phyloP scores from a whole-genome alignment of 2,888 invertebrate genomes.

The Chrysolina oricalcia region DNA sequence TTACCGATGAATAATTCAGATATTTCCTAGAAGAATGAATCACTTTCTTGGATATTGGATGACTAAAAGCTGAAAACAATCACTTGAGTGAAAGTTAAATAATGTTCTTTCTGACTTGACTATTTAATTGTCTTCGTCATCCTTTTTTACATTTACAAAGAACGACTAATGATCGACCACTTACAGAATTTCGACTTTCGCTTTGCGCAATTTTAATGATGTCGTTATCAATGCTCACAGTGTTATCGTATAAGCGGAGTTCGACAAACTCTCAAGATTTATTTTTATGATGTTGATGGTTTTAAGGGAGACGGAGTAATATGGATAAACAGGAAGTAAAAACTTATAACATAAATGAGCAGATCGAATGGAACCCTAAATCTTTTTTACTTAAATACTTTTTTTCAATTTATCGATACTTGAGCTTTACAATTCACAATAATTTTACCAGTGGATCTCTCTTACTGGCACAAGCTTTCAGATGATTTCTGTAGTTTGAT shows the following conservation, averaged over 20 bases:
- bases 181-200: neutral
- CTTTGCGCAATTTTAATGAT: constrained; percentile 3
- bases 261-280: neutral
- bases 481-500: too few species aligned
- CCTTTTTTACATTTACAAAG: neutral
- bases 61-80: neutral
- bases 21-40: neutral
- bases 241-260: neutral
- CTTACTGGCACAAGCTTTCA: too few species aligned
- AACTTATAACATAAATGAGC: too few species aligned
- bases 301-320: neutral
- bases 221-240: neutral
- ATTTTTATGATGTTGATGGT: constrained; percentile 7
- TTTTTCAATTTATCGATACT: too few species aligned
- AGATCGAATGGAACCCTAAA: too few species aligned
- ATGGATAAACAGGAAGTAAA: neutral
- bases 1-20: constrained; percentile 2
- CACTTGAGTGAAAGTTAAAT: neutral
- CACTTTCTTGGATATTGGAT: neutral
- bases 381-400: too few species aligned
- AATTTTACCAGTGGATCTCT: too few species aligned
- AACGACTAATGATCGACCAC: neutral
- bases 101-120: neutral
- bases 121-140: neutral
- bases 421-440: too few species aligned